These are phyloP conservation scores for Amiota mariae DNA, from an alignment of 2,888 invertebrate species.

Conservation along the genomic window DNA sequence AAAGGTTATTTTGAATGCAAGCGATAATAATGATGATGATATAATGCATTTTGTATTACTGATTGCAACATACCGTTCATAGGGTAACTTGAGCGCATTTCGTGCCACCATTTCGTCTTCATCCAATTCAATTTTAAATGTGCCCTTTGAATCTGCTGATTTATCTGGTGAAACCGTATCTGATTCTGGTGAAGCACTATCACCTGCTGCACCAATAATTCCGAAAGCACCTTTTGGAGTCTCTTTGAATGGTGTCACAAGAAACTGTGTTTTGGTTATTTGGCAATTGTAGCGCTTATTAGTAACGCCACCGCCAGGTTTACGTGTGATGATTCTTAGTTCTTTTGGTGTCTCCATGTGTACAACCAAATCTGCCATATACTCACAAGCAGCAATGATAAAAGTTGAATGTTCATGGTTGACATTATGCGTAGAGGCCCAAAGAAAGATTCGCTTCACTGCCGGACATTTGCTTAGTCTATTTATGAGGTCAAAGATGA, in stretches of 20 bases:
- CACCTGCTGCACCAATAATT: neutral
- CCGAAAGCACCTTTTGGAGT: neutral
- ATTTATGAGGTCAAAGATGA: conserved; percentile 64
- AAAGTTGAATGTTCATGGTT: conserved; percentile 57
- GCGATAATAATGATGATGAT: neutral
- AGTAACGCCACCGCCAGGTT: conserved; percentile 66
- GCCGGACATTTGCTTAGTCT: conserved; percentile 58
- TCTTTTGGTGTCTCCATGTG: conserved; percentile 58
- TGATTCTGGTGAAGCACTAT: conserved; percentile 20
- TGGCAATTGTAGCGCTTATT: conserved; percentile 65
- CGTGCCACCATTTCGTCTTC: conserved; percentile 72
- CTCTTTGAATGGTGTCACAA: conserved; percentile 50
- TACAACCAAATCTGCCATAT: conserved; percentile 69
- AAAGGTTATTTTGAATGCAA: neutral
- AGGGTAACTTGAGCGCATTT: conserved; percentile 72
- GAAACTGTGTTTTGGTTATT: conserved; percentile 61
- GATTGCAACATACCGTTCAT: conserved; percentile 68
- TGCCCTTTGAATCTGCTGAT: conserved; percentile 53
- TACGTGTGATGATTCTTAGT: conserved; percentile 63
- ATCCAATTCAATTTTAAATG: conserved; percentile 72
- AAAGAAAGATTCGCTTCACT: conserved; percentile 67
- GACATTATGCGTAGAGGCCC: conserved; percentile 65
- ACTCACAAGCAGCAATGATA: conserved; percentile 68
- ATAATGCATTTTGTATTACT: neutral
- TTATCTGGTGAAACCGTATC: neutral